Evolutionary conservation across 1,140 invertebrate species (phyloP).

Genomic region (Caenorhabditis latens): DNA sequence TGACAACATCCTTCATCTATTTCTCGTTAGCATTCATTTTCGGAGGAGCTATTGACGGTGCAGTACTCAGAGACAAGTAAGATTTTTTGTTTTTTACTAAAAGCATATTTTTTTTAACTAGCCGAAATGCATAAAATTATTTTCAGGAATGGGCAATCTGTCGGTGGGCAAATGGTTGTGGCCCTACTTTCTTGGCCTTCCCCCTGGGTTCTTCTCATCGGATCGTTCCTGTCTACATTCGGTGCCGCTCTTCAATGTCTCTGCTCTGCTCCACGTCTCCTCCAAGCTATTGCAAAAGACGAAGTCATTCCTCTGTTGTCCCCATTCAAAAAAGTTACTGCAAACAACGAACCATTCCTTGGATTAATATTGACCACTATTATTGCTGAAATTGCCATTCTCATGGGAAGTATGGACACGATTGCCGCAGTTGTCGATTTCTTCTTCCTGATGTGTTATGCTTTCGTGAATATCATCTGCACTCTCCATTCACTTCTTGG

Average conservation of each 20-base stretch:
- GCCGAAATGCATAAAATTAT: background rate
- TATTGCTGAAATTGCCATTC: constrained; percentile 82
- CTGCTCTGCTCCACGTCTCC: constrained; percentile 81
- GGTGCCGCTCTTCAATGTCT: constrained; percentile 97
- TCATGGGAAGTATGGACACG: constrained; percentile 76
- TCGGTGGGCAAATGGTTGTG: constrained; percentile 76
- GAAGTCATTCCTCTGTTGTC: constrained; percentile 92
- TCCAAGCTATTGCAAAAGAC: constrained; percentile 92
- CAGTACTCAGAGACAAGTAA: constrained; percentile 74
- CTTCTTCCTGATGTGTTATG: constrained; percentile 99
- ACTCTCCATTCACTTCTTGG: constrained; percentile 92
- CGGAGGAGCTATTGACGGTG: constrained; percentile 72
- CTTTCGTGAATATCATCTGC: constrained; percentile 98
- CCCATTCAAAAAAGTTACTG: constrained; percentile 91
- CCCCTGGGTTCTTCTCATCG: constrained; percentile 96
- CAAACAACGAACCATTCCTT: constrained; percentile 88
- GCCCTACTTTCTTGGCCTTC: constrained; percentile 80
- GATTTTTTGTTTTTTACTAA: constrained; percentile 40
- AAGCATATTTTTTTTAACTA: background rate
- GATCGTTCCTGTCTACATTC: constrained; percentile 95
- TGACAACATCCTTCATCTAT: constrained; percentile 94
- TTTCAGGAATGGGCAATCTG: constrained; percentile 71
- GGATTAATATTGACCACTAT: constrained; percentile 90
- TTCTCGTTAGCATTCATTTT: constrained; percentile 76
- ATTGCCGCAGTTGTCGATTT: constrained; percentile 77